Evolutionary conservation across 1,140 invertebrate genomes (phyloP).

Genomic region (Orussus abietinus): DNA sequence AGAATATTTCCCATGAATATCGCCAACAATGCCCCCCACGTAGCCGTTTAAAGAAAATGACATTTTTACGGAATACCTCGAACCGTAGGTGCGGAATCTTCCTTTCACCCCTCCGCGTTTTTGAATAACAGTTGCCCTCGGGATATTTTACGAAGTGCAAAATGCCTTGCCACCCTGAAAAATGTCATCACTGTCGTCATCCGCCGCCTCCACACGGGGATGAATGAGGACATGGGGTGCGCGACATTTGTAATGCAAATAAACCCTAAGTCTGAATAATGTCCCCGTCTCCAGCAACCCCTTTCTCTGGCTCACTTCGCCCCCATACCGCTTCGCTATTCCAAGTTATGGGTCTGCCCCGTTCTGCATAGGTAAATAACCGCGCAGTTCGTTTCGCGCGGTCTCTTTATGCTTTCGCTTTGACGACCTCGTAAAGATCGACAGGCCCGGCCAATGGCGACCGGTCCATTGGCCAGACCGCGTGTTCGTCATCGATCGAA

Average conservation of each 20-base stretch:
- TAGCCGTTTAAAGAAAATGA: no score
- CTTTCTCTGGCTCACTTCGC: not conserved
- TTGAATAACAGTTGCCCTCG: no score
- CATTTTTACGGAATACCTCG: no score
- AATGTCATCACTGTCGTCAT: no score
- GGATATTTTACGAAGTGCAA: not conserved
- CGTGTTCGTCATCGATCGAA: no score
- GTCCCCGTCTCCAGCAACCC: not conserved
- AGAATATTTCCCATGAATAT: no score
- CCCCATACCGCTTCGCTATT: not conserved
- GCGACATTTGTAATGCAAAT: constrained; percentile 16
- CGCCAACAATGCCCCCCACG: no score
- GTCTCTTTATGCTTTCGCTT: constrained; percentile 1
- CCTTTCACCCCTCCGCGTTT: no score
- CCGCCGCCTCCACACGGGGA: no score
- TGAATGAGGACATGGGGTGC: not conserved
- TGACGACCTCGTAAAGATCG: constrained; percentile 5
- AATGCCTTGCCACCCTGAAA: not conserved
- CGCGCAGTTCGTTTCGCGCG: not conserved
- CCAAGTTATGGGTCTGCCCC: not conserved
- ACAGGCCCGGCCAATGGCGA: not conserved
- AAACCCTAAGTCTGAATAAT: constrained; percentile 3
- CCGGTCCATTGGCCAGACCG: no score
- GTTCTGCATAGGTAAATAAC: no score
- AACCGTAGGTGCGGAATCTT: no score